Base-by-base conservation (phyloP, 2,113 vertebrate species). In the Odontesthes bonariensis region DNA sequence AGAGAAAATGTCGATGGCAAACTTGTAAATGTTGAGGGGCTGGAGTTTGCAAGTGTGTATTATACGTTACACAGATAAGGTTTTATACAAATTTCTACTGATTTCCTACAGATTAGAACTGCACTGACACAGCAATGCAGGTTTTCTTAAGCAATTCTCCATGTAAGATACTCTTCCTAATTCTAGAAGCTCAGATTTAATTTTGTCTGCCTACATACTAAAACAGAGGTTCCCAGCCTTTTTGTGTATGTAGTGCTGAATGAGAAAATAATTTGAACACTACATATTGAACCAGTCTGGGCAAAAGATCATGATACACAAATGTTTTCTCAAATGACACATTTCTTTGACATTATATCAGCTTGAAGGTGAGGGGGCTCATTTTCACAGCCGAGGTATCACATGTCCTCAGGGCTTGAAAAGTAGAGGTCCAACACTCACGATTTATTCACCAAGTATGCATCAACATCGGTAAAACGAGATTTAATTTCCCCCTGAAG, bases 1-100 rank as follows among this genome's bases (percentile, higher is more conserved):
- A 64, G 58, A 77, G 38, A 83, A 85, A 70, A 79, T 81, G 77
- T 89, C 85, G 58, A 77, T 64, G 75, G 78, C 78, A 63, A 78
- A 78, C 77, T 73, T 84, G 53, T 76, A 86, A 74, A 82, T 73
- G 69, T 73, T 16, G 3, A 32, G 59, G 76, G 73, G 75, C 71
- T 55, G 51, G 14, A 62, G 71, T 44, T 72, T 66, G 64, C 47
- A 66, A 79, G 62, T 81, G 68, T 85, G 64, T 33, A 72, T 67
- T 86, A 46, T 75, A 85, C 67, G 65, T 78, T 69, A 67, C 62
- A 66, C 13, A 75, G 75, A 84, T 83, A 87, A 68, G 52, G 42
- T 70, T 73, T 44, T 54, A 60, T 8, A 61, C 38, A 71, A 81
- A 79, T 51, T 2, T 75, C 46, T 78, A 81, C 4, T 44, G 56